phyloP scores from a whole-genome alignment of 2,797 vertebrate species.

The Girardinus metallicus region DNA sequence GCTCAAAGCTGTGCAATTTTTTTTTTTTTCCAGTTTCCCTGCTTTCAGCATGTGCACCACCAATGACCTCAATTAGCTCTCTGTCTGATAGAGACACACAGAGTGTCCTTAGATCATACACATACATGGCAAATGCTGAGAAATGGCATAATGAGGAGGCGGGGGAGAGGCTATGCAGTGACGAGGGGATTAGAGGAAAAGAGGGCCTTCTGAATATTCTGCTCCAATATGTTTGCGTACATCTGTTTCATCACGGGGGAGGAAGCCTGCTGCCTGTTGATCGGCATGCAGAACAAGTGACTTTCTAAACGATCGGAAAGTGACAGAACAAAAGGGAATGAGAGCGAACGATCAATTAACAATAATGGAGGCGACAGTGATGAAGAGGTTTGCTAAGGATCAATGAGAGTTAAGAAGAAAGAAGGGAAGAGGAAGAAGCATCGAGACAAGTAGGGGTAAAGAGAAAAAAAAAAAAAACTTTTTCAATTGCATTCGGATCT shows the following conservation, averaged over 20 bases:
- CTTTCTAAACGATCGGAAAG: slow-evolving; percentile 14
- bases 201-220: slow-evolving; percentile 22
- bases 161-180: slow-evolving; percentile 9
- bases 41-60: slow-evolving; percentile 60
- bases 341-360: slow-evolving; percentile 20
- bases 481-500: neutral
- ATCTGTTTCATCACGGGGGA: slow-evolving; percentile 43
- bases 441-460: slow-evolving; percentile 4
- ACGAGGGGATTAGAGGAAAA: slow-evolving; percentile 46
- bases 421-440: slow-evolving; percentile 10
- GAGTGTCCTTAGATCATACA: slow-evolving; percentile 55
- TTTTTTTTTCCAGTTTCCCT: slow-evolving; percentile 32
- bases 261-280: slow-evolving; percentile 33
- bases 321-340: slow-evolving; percentile 10
- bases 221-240: slow-evolving; percentile 40
- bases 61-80: slow-evolving; percentile 78
- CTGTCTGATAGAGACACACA: slow-evolving; percentile 65
- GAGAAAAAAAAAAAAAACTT: neutral
- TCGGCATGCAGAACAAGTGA: slow-evolving; percentile 1
- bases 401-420: slow-evolving; percentile 29
- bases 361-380: neutral
- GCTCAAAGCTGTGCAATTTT: slow-evolving; percentile 67
- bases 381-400: slow-evolving; percentile 34
- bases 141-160: slow-evolving; percentile 12
- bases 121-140: slow-evolving; percentile 32